phyloP scores from a whole-genome alignment of 2,797 vertebrate genomes.

The Fratercula arctica region DNA sequence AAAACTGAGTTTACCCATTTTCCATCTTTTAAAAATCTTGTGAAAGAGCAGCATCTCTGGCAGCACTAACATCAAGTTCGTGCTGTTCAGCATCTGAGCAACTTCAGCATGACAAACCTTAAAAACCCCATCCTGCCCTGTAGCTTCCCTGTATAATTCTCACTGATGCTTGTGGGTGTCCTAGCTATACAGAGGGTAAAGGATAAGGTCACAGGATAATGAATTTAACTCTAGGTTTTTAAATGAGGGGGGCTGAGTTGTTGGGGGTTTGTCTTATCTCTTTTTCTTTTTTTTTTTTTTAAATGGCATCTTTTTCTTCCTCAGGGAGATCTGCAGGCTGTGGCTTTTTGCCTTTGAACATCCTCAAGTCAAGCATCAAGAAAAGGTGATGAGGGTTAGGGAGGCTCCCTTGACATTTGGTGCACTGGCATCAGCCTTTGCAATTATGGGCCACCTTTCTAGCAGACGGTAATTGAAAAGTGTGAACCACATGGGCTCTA shows the following conservation, averaged over 20 bases:
- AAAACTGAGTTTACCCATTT: background rate
- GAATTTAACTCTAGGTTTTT: slow-evolving; percentile 54
- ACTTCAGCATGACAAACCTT: background rate
- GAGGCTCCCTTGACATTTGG: slow-evolving; percentile 82
- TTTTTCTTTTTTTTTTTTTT: slow-evolving; percentile 30
- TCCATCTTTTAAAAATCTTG: background rate
- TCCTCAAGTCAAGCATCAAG: slow-evolving; percentile 79
- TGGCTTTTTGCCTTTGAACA: slow-evolving; percentile 88
- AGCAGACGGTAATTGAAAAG: slow-evolving; percentile 86
- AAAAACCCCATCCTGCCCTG: background rate
- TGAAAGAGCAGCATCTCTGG: background rate
- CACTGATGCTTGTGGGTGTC: background rate
- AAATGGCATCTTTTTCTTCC: slow-evolving; percentile 62
- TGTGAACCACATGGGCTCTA: slow-evolving; percentile 82
- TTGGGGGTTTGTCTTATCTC: background rate
- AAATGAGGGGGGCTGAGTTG: slow-evolving; percentile 21
- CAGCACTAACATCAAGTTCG: background rate
- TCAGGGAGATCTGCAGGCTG: slow-evolving; percentile 70
- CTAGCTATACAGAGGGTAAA: slow-evolving; percentile 20
- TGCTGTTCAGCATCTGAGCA: background rate
- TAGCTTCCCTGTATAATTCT: background rate
- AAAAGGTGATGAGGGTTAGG: slow-evolving; percentile 77
- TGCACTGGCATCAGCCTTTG: slow-evolving; percentile 80
- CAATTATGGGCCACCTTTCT: slow-evolving; percentile 86
- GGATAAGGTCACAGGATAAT: slow-evolving; percentile 61